phyloP scores from a whole-genome alignment of 2,888 invertebrate genomes.

The Mythimna albipuncta region DNA sequence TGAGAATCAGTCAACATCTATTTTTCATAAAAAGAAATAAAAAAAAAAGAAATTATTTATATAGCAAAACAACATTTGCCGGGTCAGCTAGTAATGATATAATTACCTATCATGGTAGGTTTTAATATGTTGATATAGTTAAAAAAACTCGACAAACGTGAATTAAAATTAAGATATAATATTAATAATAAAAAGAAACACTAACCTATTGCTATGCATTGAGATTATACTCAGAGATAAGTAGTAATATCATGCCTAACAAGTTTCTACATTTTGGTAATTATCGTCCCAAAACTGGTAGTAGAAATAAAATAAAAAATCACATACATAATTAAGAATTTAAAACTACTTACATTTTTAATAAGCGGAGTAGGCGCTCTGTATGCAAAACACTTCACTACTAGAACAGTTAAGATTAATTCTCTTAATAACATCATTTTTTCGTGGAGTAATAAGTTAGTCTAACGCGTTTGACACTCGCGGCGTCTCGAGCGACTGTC shows the following conservation, averaged over 20 bases:
- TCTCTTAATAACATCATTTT: conserved; percentile 48
- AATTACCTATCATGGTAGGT: neutral
- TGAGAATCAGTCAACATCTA: too few relatives aligned
- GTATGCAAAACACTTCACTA: conserved; percentile 65
- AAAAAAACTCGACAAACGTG: neutral
- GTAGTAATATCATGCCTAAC: neutral
- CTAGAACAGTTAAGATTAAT: conserved; percentile 53
- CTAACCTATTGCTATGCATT: neutral
- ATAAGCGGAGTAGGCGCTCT: conserved; percentile 78
- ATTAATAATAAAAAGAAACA: neutral
- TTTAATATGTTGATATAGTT: neutral
- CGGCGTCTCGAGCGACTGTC: conserved; percentile 36
- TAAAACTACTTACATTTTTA: conserved; percentile 81
- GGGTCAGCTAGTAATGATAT: too few relatives aligned
- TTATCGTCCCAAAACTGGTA: conserved; percentile 9
- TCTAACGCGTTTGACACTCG: conserved; percentile 21
- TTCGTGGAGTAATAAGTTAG: neutral
- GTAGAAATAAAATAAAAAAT: neutral
- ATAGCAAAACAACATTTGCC: too few relatives aligned
- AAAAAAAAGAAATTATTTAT: too few relatives aligned
- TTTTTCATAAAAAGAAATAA: too few relatives aligned
- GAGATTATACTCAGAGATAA: neutral
- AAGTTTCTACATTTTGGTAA: neutral
- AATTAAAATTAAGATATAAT: neutral
- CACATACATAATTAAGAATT: conserved; percentile 4